Conservation (phyloP, 2,797 vertebrate genomes). For the Danio kyathit region DNA sequence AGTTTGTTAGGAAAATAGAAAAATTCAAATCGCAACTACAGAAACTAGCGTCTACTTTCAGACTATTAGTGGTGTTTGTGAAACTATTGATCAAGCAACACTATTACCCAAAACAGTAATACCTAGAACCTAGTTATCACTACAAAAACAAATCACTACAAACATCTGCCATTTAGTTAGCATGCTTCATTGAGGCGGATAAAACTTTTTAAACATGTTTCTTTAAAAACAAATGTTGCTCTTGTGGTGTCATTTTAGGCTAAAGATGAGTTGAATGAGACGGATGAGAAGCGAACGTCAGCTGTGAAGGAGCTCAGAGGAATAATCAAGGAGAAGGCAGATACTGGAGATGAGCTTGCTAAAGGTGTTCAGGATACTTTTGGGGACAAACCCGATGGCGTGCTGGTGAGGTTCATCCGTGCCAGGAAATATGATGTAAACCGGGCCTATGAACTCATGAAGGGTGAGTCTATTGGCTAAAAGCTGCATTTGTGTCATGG, state of each 20-base stretch:
- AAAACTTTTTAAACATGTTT: background rate
- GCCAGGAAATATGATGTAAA: constrained; percentile 91
- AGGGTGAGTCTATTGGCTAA: constrained; percentile 78
- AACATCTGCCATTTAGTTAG: background rate
- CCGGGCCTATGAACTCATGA: constrained; percentile 92
- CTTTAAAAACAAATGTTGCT: background rate
- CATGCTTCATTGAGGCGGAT: background rate
- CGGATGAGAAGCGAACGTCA: constrained; percentile 83
- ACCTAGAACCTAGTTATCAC: too few species aligned
- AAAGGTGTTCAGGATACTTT: constrained; percentile 86
- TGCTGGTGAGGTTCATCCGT: constrained; percentile 92
- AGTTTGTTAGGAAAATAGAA: too few species aligned
- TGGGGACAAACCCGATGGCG: constrained; percentile 78
- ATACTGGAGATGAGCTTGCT: constrained; percentile 83
- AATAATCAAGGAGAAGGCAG: constrained; percentile 85
- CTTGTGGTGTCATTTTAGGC: constrained; percentile 77
- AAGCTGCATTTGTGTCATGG: background rate
- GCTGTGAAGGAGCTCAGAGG: constrained; percentile 85
- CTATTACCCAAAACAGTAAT: too few species aligned
- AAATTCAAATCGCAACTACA: too few species aligned
- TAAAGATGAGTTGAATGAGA: constrained; percentile 96
- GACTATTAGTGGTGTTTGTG: too few species aligned
- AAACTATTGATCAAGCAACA: too few species aligned
- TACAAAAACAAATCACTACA: background rate
- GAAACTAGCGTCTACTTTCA: too few species aligned